Evolutionary conservation across 2,113 vertebrate species (phyloP).

Genomic region (Pygoscelis antarcticus): DNA sequence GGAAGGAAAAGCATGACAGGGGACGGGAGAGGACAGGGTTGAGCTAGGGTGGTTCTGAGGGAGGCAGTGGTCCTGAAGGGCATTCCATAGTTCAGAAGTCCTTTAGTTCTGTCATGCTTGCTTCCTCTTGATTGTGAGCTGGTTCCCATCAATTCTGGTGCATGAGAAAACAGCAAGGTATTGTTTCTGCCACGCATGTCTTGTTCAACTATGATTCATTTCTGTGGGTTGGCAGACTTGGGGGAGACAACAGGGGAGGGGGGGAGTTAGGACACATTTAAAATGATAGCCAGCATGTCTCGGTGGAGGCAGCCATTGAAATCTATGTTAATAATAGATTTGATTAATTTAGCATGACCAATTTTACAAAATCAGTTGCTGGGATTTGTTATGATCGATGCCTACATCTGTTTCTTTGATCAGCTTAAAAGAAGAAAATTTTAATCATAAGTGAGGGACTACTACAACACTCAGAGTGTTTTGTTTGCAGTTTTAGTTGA

Average conservation of each 20-base stretch:
- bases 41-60: neutral
- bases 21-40: neutral
- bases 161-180: neutral
- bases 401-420: neutral
- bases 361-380: neutral
- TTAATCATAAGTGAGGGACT: neutral
- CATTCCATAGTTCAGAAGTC: neutral
- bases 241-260: neutral
- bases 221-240: neutral
- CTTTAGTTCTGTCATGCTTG: neutral
- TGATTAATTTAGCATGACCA: neutral
- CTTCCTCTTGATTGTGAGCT: neutral
- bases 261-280: neutral
- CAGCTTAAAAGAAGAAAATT: neutral
- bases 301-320: neutral
- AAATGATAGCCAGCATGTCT: neutral
- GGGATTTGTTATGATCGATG: neutral
- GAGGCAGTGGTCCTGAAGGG: neutral
- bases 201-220: neutral
- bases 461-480: neutral
- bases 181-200: neutral
- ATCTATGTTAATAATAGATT: neutral
- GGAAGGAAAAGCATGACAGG: neutral
- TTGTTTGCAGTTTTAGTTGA: neutral
- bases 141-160: neutral